These are phyloP conservation scores for Campylorhamphus procurvoides DNA, from an alignment of 2,113 vertebrate species.

Conservation along the genomic window DNA sequence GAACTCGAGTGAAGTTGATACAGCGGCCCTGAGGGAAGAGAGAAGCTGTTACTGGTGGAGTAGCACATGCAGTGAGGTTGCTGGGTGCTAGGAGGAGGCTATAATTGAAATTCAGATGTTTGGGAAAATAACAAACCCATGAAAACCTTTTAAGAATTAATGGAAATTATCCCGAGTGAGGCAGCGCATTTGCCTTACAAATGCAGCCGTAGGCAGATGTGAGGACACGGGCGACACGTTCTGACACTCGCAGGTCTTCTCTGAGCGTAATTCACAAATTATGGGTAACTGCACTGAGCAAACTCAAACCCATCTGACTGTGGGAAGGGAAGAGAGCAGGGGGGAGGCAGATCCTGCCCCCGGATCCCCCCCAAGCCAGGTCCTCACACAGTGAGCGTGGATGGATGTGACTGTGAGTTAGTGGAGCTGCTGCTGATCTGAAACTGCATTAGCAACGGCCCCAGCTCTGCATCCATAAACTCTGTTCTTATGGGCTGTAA, in stretches of 20 bases:
- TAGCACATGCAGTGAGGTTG: not conserved
- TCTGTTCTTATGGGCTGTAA: not conserved
- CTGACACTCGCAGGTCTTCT: not conserved
- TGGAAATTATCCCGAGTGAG: not conserved
- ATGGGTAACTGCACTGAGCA: not conserved
- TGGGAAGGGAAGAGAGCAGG: not conserved
- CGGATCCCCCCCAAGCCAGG: not conserved
- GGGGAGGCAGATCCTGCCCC: not conserved
- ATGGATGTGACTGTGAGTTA: not conserved
- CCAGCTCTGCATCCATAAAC: not conserved
- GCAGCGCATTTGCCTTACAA: not conserved
- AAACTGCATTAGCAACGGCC: not conserved
- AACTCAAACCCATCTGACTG: not conserved
- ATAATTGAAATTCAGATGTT: constrained; percentile 20
- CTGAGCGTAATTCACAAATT: not conserved
- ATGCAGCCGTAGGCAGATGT: not conserved
- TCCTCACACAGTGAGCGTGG: accelerated
- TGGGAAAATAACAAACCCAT: not conserved
- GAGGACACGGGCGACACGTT: not conserved
- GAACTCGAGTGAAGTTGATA: constrained; percentile 89
- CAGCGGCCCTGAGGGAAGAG: constrained; percentile 85
- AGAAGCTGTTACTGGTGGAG: constrained; percentile 36
- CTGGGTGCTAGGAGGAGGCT: not conserved
- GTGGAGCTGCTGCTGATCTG: not conserved
- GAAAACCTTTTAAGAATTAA: constrained; percentile 21